These are phyloP conservation scores for Epiblema foenella DNA, from an alignment of 2,888 invertebrate species.

Conservation along the genomic window DNA sequence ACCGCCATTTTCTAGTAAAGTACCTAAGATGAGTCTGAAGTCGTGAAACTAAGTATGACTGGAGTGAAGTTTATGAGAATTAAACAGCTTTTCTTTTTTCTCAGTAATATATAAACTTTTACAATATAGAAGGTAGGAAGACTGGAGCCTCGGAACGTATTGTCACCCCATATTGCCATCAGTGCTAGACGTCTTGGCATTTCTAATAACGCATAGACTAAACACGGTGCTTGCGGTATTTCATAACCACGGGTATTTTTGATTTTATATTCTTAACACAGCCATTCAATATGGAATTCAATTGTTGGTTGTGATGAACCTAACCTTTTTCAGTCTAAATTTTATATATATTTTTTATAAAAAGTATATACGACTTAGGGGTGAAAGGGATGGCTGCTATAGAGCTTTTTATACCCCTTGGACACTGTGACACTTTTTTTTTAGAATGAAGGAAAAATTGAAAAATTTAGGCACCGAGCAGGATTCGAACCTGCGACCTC, in stretches of 20 bases:
- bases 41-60: not conserved
- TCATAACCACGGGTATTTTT: conserved; percentile 36
- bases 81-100: not conserved
- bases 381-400: not conserved
- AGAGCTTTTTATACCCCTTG: not conserved
- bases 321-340: too few relatives aligned
- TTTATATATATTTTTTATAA: too few relatives aligned
- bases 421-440: too few relatives aligned
- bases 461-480: too few relatives aligned
- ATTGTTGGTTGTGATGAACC: too few relatives aligned
- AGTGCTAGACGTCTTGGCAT: conserved; percentile 36
- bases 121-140: not conserved
- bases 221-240: conserved; percentile 31
- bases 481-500: too few relatives aligned
- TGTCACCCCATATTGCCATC: conserved; percentile 34
- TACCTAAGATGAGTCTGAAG: not conserved
- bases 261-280: conserved; percentile 7
- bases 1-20: not conserved
- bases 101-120: not conserved
- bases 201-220: conserved; percentile 40
- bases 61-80: not conserved
- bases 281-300: not conserved
- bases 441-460: too few relatives aligned
- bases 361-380: not conserved
- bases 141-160: not conserved